Percentiles rank a stretch among this genome's conserved stretches.
These are phyloP conservation scores for Wasmannia auropunctata DNA, from an alignment of 1,140 invertebrate species.

Conservation along the genomic window DNA sequence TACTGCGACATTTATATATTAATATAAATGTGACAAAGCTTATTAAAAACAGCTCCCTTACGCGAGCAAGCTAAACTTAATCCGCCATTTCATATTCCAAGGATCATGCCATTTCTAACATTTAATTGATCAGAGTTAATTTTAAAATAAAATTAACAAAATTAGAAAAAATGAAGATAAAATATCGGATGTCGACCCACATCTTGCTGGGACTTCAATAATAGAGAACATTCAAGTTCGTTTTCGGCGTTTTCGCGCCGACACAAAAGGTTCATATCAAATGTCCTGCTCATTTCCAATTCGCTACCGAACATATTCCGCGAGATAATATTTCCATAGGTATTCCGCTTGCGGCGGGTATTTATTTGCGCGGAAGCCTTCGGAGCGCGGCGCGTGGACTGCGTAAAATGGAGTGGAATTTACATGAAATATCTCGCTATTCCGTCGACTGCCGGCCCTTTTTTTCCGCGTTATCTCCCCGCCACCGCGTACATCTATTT, in stretches of 20 bases:
- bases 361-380: constrained; percentile 65
- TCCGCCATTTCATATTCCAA: not conserved
- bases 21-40: not conserved
- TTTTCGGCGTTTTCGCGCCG: too few species aligned
- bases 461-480: constrained; percentile 31
- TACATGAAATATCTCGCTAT: constrained; percentile 68
- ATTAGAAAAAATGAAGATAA: not conserved
- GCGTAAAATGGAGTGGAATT: constrained; percentile 53
- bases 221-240: not conserved
- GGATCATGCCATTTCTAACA: not conserved
- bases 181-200: not conserved
- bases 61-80: not conserved
- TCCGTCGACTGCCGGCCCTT: constrained; percentile 1
- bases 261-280: constrained; percentile 9
- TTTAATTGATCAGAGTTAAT: not conserved
- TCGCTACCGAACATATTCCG: constrained; percentile 54
- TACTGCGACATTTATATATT: too few species aligned
- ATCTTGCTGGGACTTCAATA: not conserved
- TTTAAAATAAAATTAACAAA: not conserved
- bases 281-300: constrained; percentile 28
- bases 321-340: constrained; percentile 60
- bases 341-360: constrained; percentile 52
- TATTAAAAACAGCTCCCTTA: not conserved
- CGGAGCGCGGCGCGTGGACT: constrained; percentile 52
- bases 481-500: constrained; percentile 44